Percentiles rank a stretch among this genome's conserved stretches.
These are phyloP conservation scores for Triplophysa dalaica DNA, from an alignment of 2,113 vertebrate species.

Conservation along the genomic window DNA sequence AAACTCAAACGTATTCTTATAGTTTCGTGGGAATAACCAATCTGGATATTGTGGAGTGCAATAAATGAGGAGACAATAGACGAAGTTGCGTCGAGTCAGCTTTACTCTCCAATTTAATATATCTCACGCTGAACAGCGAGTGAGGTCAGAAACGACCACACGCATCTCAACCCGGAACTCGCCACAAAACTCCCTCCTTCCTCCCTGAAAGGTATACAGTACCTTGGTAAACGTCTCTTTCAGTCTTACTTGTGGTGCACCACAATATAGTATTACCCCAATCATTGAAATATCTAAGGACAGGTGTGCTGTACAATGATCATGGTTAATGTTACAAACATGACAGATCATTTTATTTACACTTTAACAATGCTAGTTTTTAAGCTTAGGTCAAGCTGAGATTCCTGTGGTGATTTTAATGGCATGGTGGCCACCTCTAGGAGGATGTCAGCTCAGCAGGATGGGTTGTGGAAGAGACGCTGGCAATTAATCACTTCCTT, in stretches of 20 bases:
- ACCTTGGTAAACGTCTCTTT: no score
- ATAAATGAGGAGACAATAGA: no score
- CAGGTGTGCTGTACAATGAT: no score
- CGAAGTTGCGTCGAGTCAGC: no score
- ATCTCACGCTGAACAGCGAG: no score
- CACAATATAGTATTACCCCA: background rate
- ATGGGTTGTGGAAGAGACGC: constrained; percentile 30
- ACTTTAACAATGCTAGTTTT: constrained; percentile 9
- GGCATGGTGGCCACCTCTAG: constrained; percentile 19
- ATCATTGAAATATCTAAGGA: no score
- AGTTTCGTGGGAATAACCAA: background rate
- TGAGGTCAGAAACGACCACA: no score
- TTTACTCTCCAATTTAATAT: no score
- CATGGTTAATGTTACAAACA: background rate
- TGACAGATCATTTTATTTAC: background rate
- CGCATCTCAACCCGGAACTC: no score
- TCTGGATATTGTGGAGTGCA: background rate
- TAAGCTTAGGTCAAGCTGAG: constrained; percentile 16
- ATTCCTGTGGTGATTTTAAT: constrained; percentile 42
- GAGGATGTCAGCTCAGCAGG: constrained; percentile 47
- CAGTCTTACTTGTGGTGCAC: no score
- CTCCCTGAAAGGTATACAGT: no score
- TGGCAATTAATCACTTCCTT: constrained; percentile 52
- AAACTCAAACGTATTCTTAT: background rate
- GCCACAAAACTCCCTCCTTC: no score